phyloP scores from a whole-genome alignment of 2,888 invertebrate genomes.

The Plusia festucae region DNA sequence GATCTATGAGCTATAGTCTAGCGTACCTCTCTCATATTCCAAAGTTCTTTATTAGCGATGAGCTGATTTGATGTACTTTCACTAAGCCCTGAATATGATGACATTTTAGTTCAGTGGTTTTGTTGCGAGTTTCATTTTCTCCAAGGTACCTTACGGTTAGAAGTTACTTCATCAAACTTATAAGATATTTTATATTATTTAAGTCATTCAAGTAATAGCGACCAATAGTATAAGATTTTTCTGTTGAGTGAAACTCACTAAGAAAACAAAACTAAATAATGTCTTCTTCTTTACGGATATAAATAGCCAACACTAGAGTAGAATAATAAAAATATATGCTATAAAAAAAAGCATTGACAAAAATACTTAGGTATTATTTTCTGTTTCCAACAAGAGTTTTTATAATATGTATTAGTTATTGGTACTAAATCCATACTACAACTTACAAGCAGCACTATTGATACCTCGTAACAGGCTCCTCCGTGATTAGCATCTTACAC shows the following conservation, averaged over 20 bases:
- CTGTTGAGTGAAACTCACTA: no score
- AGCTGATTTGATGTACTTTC: neutral
- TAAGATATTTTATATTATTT: no score
- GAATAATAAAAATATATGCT: no score
- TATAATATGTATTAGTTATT: no score
- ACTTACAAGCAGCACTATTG: neutral
- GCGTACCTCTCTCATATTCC: neutral
- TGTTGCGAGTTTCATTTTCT: neutral
- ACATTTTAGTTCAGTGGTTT: neutral
- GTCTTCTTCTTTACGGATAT: no score
- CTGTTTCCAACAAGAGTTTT: no score
- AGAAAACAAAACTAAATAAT: no score
- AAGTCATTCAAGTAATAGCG: no score
- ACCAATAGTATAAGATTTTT: no score
- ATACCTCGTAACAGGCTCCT: conserved; percentile 10
- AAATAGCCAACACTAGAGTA: no score
- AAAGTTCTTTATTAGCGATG: neutral
- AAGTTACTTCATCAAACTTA: neutral
- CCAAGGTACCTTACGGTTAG: neutral
- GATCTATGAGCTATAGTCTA: neutral
- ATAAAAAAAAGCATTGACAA: no score
- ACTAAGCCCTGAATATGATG: neutral
- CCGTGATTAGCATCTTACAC: conserved; percentile 33
- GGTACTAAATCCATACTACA: neutral
- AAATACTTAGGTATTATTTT: no score